A percentile compares a stretch with the other conserved stretches of the same genome.
Evolutionary conservation across 37 sponge, comb jelly and placozoan species (phyloP).

Genomic region (Axinella damicornis): DNA sequence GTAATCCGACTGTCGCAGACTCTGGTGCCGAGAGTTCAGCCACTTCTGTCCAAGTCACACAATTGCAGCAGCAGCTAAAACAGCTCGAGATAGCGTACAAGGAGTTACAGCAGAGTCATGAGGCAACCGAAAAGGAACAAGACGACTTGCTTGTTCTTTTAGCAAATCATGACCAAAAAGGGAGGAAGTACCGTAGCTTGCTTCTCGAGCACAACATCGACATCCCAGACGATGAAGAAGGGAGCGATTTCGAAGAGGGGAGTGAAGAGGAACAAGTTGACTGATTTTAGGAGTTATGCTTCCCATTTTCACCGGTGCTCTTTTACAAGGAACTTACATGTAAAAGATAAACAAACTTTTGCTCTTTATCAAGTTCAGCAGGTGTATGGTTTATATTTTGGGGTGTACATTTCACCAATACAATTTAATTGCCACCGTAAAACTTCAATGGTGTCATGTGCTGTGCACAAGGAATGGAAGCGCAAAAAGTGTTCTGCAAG

Average conservation of each 20-base stretch:
- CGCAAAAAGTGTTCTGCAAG: too few species aligned
- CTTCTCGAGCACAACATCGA: conserved; percentile 54
- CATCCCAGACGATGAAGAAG: conserved; percentile 54
- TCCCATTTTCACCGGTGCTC: too few species aligned
- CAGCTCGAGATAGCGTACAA: neutral
- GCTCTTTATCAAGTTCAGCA: too few species aligned
- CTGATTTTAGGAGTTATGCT: neutral
- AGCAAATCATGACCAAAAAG: conserved; percentile 74
- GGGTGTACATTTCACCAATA: too few species aligned
- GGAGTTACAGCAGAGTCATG: conserved; percentile 43
- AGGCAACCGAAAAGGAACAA: conserved; percentile 76
- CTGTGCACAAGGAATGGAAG: too few species aligned
- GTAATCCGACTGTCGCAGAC: neutral
- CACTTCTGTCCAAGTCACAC: neutral
- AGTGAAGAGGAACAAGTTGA: conserved; percentile 55
- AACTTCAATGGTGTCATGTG: too few species aligned
- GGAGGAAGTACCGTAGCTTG: conserved; percentile 60
- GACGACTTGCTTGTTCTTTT: conserved; percentile 91
- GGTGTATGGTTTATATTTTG: too few species aligned
- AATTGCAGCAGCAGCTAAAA: conserved; percentile 23
- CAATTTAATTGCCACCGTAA: too few species aligned
- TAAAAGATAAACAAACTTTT: too few species aligned
- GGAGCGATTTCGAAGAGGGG: conserved; percentile 55
- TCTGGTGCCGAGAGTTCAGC: too few species aligned
- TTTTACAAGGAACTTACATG: too few species aligned